Evolutionary conservation across 2,888 invertebrate species (phyloP), one percentile per base, ranked within the genome.

Genomic region (Gisinianus flammeolus): DNA sequence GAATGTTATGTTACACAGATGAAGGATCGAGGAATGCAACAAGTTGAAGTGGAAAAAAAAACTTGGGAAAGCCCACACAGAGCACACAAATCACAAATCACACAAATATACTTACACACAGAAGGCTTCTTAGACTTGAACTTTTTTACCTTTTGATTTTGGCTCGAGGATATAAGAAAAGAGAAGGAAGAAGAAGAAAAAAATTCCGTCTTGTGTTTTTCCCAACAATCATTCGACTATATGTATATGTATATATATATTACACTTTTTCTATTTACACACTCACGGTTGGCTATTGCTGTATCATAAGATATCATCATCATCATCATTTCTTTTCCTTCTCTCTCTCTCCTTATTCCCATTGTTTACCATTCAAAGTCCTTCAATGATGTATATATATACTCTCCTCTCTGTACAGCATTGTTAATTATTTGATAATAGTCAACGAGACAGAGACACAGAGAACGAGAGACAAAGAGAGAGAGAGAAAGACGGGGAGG

Each of bases 11-110:
- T n/a, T n/a, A n/a, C n/a, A n/a, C n/a, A n/a, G n/a, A n/a, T n/a
- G n/a, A n/a, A n/a, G n/a, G n/a, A n/a, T n/a, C n/a, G n/a, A n/a
- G n/a, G n/a, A n/a, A n/a, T n/a, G n/a, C n/a, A n/a, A n/a, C n/a
- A 10, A 69, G 69, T 24, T 16, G 24, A 26, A 6, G 69, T 0
- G 0, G 8, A 24, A 10, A 33, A 68, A 69, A 69, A 69, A 69
- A 44, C 33, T 69, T 35, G 33, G 69, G 69, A 26, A 69, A 69
- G 69, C 44, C 69, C 69, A 44, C 44, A 44, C 69, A 69, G 24
- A 44, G 44, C 30, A 35, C 22, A 69, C 69, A 35, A 24, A 24
- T 62, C 24, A 24, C 62, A 26, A 26, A n/a, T 2, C 4, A 62
- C 24, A 62, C 24, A 62, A 3, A 26, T 24, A 58, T 24, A n/a